Base-by-base conservation (phyloP, 2,113 vertebrate species). In the Deroptyus accipitrinus region DNA sequence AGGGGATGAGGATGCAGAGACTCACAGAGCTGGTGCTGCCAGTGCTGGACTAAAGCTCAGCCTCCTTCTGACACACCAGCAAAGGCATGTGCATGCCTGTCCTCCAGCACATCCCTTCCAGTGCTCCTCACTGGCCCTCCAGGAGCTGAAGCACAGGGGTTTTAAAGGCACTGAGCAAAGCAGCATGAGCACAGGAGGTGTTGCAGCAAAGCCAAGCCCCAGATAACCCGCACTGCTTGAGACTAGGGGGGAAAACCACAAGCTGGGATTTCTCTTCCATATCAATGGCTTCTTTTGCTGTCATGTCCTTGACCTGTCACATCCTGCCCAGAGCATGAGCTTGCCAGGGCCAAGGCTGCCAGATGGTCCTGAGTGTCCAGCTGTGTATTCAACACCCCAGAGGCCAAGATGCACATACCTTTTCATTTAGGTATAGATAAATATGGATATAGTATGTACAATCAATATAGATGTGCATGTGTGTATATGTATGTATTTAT, bases 391-490 rank as follows among this genome's bases (percentile, higher is more conserved):
- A 68, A 10, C 16, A 35, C 62, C 57, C 41, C 24, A 6, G 52
- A 37, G 44, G 11, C 39, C 54, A 33, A 22, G 14, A 55, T 1
- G 14, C 2, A 20, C 6, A 3, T 5, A 22, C 4, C 8, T 41
- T 35, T 10, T 48, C 1, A 10, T 10, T 35, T 28, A 9, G 6
- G 7, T 20, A 4, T 6, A 10, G 2, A 19, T 23, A 39, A 15
- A 8, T 6, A n/a, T 2, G 6, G 19, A 48, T 9, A 8, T 7
- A 3, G 5, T 9, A 4, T 0, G 25, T 11, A 37, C 42, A 54
- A 44, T 5, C 1, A 2, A 28, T 2, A 11, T 0, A 25, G 49
- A 22, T 7, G 20, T 3, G 11, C 1, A 0, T 7, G 41, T 28
- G 44, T 8, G 31, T 15, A 6, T 8, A 9, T 3, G 8, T 1